Base-by-base conservation (phyloP, 2,797 vertebrate genomes). In the Oreortyx pictus region DNA sequence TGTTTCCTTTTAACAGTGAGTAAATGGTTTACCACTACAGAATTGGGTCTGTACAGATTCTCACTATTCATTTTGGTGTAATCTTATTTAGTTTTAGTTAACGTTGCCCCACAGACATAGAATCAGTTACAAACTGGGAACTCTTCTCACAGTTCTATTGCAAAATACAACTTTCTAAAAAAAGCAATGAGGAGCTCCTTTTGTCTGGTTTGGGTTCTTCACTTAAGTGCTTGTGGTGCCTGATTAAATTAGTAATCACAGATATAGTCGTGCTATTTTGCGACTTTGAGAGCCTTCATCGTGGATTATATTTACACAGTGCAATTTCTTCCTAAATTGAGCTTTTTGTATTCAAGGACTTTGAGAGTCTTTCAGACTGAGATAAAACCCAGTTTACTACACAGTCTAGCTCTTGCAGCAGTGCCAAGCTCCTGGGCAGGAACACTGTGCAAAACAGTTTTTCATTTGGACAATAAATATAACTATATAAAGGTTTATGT, bases 291-390 rank as follows among this genome's bases (percentile, higher is more conserved):
- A 97, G 95, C 87, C 96, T 97, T 97, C 97, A 97, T 97, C 97
- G 96, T 98, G 96, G 96, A 97, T 97, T 97, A 96, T 97, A 97
- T 97, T 97, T 97, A 96, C 94, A 97, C 96, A 97, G 96, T 96
- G 93, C 84, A 96, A 88, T 96, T 97, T 97, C 94, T 97, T 96
- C 97, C 95, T 97, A 96, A 98, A 97, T 97, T 90, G 91, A 82
- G 67, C 75, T 92, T 89, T 97, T 98, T 98, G 97, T 98, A 83
- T 95, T 97, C 74, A 96, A 97, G 92, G 95, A 95, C 94, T 96
- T 97, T 86, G 86, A 95, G 89, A 95, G 82, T 94, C 92, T 96
- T 96, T 89, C 71, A 96, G 92, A 66, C 88, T 89, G 76, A 5
- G 57, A 94, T 96, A 90, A 91, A 97, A 95, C 73, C 84, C 93